These are phyloP conservation scores for Pachyseris speciosa DNA, from an alignment of 64 coral and sea anemone genomes.

Conservation along the genomic window DNA sequence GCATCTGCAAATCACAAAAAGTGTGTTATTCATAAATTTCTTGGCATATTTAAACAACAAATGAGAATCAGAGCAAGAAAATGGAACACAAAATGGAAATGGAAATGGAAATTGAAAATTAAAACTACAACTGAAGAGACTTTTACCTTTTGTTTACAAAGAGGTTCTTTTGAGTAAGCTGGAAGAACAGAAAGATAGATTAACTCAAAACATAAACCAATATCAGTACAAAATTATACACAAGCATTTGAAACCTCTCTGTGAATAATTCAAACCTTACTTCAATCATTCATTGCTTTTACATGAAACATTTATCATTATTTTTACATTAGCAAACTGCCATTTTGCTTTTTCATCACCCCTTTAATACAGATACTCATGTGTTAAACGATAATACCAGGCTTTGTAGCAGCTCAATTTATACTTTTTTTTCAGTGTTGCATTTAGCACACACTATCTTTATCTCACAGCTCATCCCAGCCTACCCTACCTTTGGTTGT, in stretches of 20 bases:
- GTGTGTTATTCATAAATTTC: neutral
- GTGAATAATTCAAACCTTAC: no score
- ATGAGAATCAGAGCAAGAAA: neutral
- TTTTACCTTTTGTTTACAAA: conserved; percentile 95
- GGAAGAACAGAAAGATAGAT: conserved; percentile 27
- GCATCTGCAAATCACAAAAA: conserved; percentile 79
- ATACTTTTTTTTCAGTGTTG: no score
- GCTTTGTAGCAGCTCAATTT: no score
- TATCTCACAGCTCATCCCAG: neutral
- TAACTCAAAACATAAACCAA: neutral
- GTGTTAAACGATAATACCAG: no score
- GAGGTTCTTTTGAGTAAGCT: conserved; percentile 92
- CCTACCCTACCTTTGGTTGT: conserved; percentile 56
- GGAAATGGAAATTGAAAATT: neutral
- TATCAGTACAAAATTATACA: neutral
- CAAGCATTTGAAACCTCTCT: neutral
- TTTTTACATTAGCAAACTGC: no score
- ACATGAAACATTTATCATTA: no score
- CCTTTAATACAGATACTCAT: no score
- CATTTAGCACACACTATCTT: neutral
- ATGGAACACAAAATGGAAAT: neutral
- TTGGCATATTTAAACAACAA: neutral
- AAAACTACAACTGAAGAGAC: neutral
- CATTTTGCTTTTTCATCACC: no score
- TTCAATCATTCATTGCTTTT: no score